A percentile compares a stretch with the other conserved stretches of the same genome.
Conservation (phyloP, 2,113 vertebrate genomes). For the Eurypyga helias region DNA sequence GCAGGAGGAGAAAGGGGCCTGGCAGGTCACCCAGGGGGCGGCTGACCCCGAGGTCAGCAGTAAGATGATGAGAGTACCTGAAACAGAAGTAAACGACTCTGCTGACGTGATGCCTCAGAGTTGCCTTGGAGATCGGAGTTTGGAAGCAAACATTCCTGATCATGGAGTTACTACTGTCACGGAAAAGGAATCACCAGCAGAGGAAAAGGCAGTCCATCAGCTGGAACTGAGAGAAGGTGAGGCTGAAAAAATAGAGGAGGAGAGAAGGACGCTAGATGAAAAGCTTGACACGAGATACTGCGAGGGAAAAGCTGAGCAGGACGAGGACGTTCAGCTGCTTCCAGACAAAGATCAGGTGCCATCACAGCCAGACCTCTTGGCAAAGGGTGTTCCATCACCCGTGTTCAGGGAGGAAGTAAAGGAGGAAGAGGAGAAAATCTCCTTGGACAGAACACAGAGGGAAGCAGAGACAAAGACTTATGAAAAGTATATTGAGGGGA, state of each 20-base stretch:
- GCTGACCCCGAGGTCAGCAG: conserved; percentile 8
- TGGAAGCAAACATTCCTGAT: conserved; percentile 63
- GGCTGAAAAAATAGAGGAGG: conserved; percentile 74
- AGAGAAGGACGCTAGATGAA: conserved; percentile 72
- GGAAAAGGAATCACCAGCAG: conserved; percentile 66
- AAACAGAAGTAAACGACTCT: conserved; percentile 15
- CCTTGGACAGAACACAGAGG: conserved; percentile 76
- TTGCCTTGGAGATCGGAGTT: conserved; percentile 33
- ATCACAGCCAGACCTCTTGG: not conserved
- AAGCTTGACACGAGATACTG: conserved; percentile 64
- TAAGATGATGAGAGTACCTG: not conserved
- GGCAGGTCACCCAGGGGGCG: conserved; percentile 32
- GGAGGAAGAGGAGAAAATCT: conserved; percentile 63
- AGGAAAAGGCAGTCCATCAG: conserved; percentile 57
- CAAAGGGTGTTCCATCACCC: not conserved
- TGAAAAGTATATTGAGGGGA: conserved; percentile 55
- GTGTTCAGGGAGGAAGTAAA: conserved; percentile 56
- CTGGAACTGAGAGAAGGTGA: conserved; percentile 42
- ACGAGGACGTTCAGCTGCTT: conserved; percentile 47
- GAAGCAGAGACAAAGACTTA: conserved; percentile 80
- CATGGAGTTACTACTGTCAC: conserved; percentile 65
- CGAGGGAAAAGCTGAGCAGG: conserved; percentile 49
- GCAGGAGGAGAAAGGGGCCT: conserved; percentile 76
- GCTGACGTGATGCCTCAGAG: not conserved
- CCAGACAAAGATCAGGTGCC: conserved; percentile 47